These are phyloP conservation scores for Paramormyrops kingsleyae DNA, from an alignment of 2,113 vertebrate genomes.

Conservation along the genomic window DNA sequence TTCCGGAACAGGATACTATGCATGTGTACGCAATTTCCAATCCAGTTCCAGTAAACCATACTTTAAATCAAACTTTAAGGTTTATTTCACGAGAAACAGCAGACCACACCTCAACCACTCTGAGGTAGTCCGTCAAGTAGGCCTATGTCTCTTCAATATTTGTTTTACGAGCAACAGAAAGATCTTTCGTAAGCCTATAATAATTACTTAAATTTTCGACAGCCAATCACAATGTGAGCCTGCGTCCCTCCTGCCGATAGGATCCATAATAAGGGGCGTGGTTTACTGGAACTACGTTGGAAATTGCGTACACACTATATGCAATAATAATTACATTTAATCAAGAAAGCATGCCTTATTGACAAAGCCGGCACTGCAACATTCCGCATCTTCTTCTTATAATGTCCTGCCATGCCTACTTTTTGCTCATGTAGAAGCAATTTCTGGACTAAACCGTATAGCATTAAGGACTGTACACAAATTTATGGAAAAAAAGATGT, in stretches of 20 bases:
- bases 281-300: neutral
- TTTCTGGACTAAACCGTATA: neutral
- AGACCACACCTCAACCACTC: neutral
- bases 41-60: neutral
- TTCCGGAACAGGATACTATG: neutral
- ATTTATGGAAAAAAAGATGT: neutral
- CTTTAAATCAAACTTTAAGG: neutral
- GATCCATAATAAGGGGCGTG: neutral
- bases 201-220: neutral
- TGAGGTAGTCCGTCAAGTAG: neutral
- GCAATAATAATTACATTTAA: neutral
- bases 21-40: neutral
- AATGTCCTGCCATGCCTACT: neutral
- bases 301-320: neutral
- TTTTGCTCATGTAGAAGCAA: neutral
- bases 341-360: neutral
- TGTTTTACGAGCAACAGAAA: neutral
- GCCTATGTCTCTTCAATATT: neutral
- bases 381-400: neutral
- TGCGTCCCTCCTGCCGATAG: neutral
- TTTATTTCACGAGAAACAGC: neutral
- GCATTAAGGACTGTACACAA: neutral
- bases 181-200: neutral
- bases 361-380: neutral
- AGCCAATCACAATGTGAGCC: neutral